Evolutionary conservation across 2,113 vertebrate species (phyloP).

Genomic region (Nothocercus julius): DNA sequence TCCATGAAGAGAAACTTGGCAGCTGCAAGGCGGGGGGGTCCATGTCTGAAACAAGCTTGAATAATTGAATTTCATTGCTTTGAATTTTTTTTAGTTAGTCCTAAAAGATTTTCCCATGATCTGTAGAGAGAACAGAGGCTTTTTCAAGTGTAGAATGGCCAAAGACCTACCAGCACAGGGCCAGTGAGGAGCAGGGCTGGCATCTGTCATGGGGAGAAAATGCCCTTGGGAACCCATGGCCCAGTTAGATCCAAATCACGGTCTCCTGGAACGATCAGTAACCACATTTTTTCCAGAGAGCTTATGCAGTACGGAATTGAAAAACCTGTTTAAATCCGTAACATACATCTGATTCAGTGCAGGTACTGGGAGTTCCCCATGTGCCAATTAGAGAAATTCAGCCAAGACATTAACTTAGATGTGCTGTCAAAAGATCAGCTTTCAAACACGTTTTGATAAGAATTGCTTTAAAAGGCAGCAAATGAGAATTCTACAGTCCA

Average conservation of each 20-base stretch:
- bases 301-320: neutral
- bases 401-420: neutral
- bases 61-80: neutral
- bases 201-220: neutral
- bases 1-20: neutral
- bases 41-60: neutral
- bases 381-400: neutral
- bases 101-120: fast-evolving
- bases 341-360: neutral
- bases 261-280: neutral
- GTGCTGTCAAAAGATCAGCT: neutral
- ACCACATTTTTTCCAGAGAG: neutral
- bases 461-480: neutral
- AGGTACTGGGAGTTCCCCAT: neutral
- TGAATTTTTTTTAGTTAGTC: neutral
- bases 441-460: neutral
- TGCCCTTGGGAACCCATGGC: neutral
- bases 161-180: neutral
- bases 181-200: neutral
- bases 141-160: neutral
- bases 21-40: neutral
- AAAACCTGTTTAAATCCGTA: neutral
- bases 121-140: neutral
- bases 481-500: neutral
- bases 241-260: neutral